Base-by-base conservation (phyloP, 2,888 invertebrate species). In the Leptothorax acervorum region DNA sequence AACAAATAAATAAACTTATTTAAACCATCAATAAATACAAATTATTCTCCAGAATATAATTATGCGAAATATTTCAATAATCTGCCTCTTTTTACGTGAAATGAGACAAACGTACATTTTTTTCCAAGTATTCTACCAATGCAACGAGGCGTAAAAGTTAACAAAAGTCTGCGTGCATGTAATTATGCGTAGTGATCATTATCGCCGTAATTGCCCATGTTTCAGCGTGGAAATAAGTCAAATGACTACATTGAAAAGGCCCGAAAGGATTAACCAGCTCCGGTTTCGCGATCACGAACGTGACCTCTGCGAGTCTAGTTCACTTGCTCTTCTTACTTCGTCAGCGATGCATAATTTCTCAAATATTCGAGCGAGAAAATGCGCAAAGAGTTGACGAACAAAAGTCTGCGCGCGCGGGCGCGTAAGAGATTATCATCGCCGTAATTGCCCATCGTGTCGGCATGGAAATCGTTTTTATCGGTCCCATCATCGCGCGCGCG, bases 401-500 rank as follows among this genome's bases (percentile, higher is more conserved):
- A 76, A 73, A 73, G 23, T 65, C 53, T 60, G 35, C 39, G 28
- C 82, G 76, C 65, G 51, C n/a, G n/a, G 4, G 45, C 15, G 62
- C 18, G 35, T 31, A 42, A 74, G 71, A 79, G 87, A 86, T 87
- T 76, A 60, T 74, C 51, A 60, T 28, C 62, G 66, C 18, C 42
- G 62, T 87, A 89, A 89, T 85, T 85, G 82, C 39, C 12, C 66
- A 51, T 66, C 86, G 66, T 89, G 86, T 87, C 85, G 82, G 45
- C 66, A 71, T 28, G 62, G 73, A 71, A 79, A 89, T 87, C 86
- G 82, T 53, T 85, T 73, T 86, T 89, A 89, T 87, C 87, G 42
- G 31, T 28, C 65, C 9, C 39, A 55, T n/a, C 39, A 83, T 88
- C 83, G 85, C 55, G 35, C 35, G 83, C 53, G 76, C 51, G 31